Percentiles rank a stretch among this genome's conserved stretches.
These are phyloP conservation scores for Galendromus occidentalis DNA, from an alignment of 1,140 invertebrate species.

Conservation along the genomic window DNA sequence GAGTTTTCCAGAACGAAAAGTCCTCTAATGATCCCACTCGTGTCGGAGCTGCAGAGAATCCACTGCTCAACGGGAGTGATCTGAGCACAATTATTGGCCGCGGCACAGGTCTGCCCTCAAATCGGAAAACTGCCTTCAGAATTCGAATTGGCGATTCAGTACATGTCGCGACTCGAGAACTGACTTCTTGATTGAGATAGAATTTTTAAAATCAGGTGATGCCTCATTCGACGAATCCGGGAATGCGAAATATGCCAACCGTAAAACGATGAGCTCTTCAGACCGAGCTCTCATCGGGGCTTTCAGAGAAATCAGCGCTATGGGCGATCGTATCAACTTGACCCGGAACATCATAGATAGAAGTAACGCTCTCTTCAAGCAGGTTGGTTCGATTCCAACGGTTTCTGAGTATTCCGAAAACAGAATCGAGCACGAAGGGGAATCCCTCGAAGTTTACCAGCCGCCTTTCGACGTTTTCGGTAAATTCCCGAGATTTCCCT, in stretches of 20 bases:
- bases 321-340: slow-evolving; percentile 94
- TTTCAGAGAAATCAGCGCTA: slow-evolving; percentile 84
- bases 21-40: slow-evolving; percentile 87
- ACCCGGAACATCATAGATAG: slow-evolving; percentile 61
- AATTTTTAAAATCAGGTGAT: slow-evolving; percentile 52
- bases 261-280: slow-evolving; percentile 71
- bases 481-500: too few relatives aligned
- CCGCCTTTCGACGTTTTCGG: too few relatives aligned
- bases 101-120: slow-evolving; percentile 48
- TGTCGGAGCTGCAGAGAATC: slow-evolving; percentile 77
- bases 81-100: slow-evolving; percentile 92
- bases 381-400: not conserved
- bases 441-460: too few relatives aligned
- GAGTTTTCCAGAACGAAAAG: slow-evolving; percentile 98
- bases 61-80: slow-evolving; percentile 80
- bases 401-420: too few relatives aligned
- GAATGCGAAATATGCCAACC: slow-evolving; percentile 71
- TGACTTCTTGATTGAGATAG: too few relatives aligned
- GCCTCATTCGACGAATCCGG: slow-evolving; percentile 66
- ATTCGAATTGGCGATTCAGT: too few relatives aligned
- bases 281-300: slow-evolving; percentile 85
- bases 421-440: too few relatives aligned
- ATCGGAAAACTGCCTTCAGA: too few relatives aligned
- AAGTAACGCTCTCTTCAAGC: slow-evolving; percentile 15
- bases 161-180: too few relatives aligned